Conservation (phyloP, 2,797 vertebrate species). For the Scleropages formosus region DNA sequence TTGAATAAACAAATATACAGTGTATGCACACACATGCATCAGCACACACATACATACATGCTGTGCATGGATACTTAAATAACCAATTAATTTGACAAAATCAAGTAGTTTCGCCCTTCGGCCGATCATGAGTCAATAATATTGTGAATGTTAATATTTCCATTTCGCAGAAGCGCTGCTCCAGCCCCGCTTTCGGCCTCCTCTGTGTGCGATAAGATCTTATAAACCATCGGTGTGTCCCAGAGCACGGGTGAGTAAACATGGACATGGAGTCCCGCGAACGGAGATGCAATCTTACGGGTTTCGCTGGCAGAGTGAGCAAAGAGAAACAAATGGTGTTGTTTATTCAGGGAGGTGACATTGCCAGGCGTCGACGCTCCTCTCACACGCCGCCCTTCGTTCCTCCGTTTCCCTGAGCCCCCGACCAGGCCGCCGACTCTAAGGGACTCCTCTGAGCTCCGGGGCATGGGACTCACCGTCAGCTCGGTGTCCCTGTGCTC, state of each 20-base stretch:
- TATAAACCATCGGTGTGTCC: not conserved
- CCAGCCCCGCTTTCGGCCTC: not conserved
- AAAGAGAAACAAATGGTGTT: constrained; percentile 47
- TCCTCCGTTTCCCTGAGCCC: not conserved
- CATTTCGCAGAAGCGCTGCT: not conserved
- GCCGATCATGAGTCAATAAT: too few relatives aligned
- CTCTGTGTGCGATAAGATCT: not conserved
- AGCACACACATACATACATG: too few relatives aligned
- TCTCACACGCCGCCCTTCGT: not conserved
- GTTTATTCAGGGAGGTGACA: constrained; percentile 49
- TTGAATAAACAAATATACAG: too few relatives aligned
- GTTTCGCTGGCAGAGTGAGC: constrained; percentile 37
- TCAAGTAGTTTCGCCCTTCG: too few relatives aligned
- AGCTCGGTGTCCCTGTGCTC: too few relatives aligned
- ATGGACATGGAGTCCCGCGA: constrained; percentile 1
- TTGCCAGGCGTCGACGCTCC: constrained; percentile 26
- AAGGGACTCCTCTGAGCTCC: too few relatives aligned
- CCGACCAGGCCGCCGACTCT: too few relatives aligned
- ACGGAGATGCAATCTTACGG: constrained; percentile 23
- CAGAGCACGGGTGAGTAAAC: not conserved
- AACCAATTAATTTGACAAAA: too few relatives aligned
- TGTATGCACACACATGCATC: too few relatives aligned
- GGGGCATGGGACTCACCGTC: too few relatives aligned
- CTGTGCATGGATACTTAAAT: too few relatives aligned
- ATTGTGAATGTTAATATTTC: too few relatives aligned